phyloP scores from a whole-genome alignment of 2,888 invertebrate genomes.

The Helleia helle region DNA sequence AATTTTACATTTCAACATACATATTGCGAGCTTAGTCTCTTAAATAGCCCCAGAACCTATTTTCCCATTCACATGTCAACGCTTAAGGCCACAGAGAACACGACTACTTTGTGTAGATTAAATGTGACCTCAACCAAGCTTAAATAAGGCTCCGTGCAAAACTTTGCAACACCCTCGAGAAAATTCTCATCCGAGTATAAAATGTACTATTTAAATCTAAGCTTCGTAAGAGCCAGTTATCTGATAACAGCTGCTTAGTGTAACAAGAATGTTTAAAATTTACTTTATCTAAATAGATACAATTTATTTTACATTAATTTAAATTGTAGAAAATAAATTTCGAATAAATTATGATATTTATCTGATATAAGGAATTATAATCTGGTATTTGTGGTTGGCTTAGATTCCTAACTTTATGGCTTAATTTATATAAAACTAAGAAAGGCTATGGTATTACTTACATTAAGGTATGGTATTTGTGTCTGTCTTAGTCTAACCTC shows the following conservation, averaged over 20 bases:
- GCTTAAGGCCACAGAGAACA: not conserved
- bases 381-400: no score
- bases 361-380: no score
- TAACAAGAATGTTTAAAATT: no score
- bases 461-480: no score
- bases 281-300: no score
- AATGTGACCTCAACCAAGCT: conserved; percentile 1
- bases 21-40: not conserved
- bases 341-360: no score
- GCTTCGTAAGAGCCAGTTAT: not conserved
- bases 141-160: not conserved
- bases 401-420: no score
- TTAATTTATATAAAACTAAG: no score
- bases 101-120: not conserved
- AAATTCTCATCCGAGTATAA: not conserved
- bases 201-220: not conserved
- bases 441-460: no score
- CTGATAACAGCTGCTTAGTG: not conserved
- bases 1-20: not conserved
- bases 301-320: no score
- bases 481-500: no score
- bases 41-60: not conserved
- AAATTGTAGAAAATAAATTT: no score
- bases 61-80: conserved; percentile 1
- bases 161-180: not conserved